Evolutionary conservation across 2,113 vertebrate species (phyloP), one percentile per base, ranked within the genome.

Genomic region (Anarhynchus alexandrinus): DNA sequence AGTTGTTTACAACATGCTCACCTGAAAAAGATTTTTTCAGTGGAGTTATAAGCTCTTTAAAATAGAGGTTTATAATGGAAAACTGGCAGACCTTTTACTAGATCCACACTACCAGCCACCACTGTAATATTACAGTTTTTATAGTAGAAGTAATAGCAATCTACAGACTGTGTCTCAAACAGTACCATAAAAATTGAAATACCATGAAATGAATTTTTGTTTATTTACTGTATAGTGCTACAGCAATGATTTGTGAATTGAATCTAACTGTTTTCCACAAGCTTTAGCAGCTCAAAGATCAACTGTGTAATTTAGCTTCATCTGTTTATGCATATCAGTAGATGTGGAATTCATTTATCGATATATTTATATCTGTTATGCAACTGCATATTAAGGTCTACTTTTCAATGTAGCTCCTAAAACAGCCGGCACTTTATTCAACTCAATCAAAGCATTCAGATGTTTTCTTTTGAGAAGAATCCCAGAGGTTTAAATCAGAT

Each of bases 141-240:
- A 94, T 72, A 84, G 81, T 42, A 65, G 72, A 90, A 88, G 57
- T 86, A 90, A 93, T 72, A 90, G 18, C 26, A 87, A 73, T 71
- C 57, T 93, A 76, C 72, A 78, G 66, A 79, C 73, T 80, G 26
- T 82, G 25, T 58, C 67, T 93, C 55, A 42, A 81, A 93, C 18
- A 90, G 79, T 77, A 74, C 36, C 51, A 91, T 96, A 96, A 97
- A 97, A 87, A 91, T 45, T 95, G 78, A 88, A 96, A 96, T 94
- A 91, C 91, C 91, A 88, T 97, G 65, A 97, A 97, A 97, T 97
- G 14, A 92, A 57, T 92, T 94, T 96, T 94, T 97, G 57, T 95
- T 94, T 94, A 90, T 96, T 95, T 93, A 76, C 74, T 85, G n/a
- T 54, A 67, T 27, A 67, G 8, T 72, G 49, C n/a, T 79, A 45